Base-by-base conservation (phyloP, 2,113 vertebrate species). In the Camelus bactrianus region DNA sequence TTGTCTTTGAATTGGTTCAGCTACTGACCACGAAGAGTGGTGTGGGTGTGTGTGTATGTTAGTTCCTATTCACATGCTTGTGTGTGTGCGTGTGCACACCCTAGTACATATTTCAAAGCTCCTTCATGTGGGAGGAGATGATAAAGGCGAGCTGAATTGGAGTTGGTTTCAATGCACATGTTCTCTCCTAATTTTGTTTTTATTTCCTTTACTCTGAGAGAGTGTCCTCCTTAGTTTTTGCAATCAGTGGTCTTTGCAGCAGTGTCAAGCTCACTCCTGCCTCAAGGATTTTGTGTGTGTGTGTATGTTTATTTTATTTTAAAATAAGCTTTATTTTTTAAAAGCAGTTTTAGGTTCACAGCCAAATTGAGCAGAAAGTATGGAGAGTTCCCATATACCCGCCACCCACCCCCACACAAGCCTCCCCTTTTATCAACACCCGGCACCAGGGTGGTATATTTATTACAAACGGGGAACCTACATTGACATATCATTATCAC, bases 1-100 rank as follows among this genome's bases (percentile, higher is more conserved):
- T 86, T 80, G 17, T 91, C 17, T 91, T 95, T 65, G n/a, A 90
- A n/a, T 86, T 93, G 48, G 19, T 93, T 48, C 42, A 24, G 48
- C 56, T 48, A 19, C n/a, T 15, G 42, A 7, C 2, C 54, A 1
- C 92, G 84, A 81, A 81, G 77, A 80, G 26, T 87, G n/a, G 16
- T 69, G 2, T 64, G 30, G 22, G 3, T 42, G 32, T 24, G 10
- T 42, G 73, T 67, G 11, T 24, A 4, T 81, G 10, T 4, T 38
- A 38, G 35, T 54, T 77, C 30, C 30, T n/a, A 32, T 32, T 77
- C 50, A n/a, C 52, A 20, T 35, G 50, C 28, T 24, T 69, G 7
- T 82, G 17, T 75, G 30, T 30, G 30, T 50, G 13, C 7, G 50
- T 9, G 4, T 35, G 32, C 42, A 48, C 5, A 46, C 4, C 30